Evolutionary conservation across 1,140 invertebrate species (phyloP), one percentile per base, ranked within the genome.

Genomic region (Cydia fagiglandana): DNA sequence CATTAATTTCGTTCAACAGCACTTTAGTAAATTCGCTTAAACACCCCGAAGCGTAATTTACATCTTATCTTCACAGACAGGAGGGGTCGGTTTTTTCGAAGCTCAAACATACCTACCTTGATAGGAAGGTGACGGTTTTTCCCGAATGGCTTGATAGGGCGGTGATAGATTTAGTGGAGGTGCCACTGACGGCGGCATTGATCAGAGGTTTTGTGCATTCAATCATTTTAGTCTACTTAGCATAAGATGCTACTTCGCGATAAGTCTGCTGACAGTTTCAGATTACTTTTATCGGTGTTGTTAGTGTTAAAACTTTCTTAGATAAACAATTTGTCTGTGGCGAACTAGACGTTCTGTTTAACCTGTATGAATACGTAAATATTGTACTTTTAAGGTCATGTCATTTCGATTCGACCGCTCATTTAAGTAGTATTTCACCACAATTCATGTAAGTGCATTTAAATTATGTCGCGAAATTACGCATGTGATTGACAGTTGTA

Each of bases 1-100:
- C 85, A 88, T 88, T 84, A 86, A 88, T 88, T 85, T 80, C 81
- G 75, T 84, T 86, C 82, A 86, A 81, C 83, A 84, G 75, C 76
- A 78, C 79, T 80, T 74, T 70, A 80, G 75, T 76, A 83, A 81
- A 83, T 85, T 85, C 86, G 79, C 83, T 88, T 83, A 83, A 81
- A 82, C 80, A 79, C 80, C 81, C 76, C 80, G 75, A 77, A 75
- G 66, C 66, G 79, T 82, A 84, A 88, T 88, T 88, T 88, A 85
- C 86, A 88, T 88, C 81, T 81, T 64, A 80, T 85, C 84, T 84
- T 85, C 83, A 68, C 70, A 75, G 77, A 74, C 82, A 84, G 80
- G 81, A 83, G 81, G 82, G 81, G 79, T 79, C 81, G 80, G 79
- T 86, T 86, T 86, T 77, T 77, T 41, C 30, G 30, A 17, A n/a